Base-by-base conservation (phyloP, 2,888 invertebrate species). In the Eupeodes luniger region DNA sequence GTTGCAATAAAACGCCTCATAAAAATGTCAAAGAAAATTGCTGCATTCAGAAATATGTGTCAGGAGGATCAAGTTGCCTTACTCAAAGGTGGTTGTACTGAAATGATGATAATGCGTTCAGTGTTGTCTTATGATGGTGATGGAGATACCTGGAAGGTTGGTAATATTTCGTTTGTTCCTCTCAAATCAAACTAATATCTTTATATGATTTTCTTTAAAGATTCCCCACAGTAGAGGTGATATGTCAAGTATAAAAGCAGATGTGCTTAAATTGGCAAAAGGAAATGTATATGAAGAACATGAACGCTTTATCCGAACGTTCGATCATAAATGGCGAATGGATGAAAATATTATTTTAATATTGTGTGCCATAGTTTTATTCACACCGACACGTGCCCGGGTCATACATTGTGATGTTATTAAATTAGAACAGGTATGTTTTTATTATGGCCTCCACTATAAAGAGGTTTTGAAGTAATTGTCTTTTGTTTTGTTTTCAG, bases 41-140 rank as follows among this genome's bases (percentile, higher is more conserved):
- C 96, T 91, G 97, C 98, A 4, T 99, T 99, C 93, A 97, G 97
- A 92, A 97, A 96, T 91, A 96, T 99, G 95, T 98, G 98, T 92
- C 98, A 98, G 91, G 98, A 98, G 91, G 99, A 99, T 93, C 99
- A 99, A 94, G 96, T 98, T 75, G 96, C 96, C 27, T 89, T 94
- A 57, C 90, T 94, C 5, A 94, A 94, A 91, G 98, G 98, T 0
- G 98, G 99, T 1, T 98, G 98, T 92, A 98, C 98, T 67, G 99
- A 99, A 94, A 97, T 99, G 96, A 97, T 99, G 96, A 97, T 99
- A 81, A 95, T 99, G 74, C 95, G 98, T 14, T 98, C 99, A 90
- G 98, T 98, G 0, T 97, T 98, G 95, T 97, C 97, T 66, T 99
- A 98, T 92, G 98, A 99, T 92, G 91, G 92, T 61, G 97, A 97